Evolutionary conservation across 1,140 invertebrate species (phyloP).

Genomic region (Mesaphorura yosii): DNA sequence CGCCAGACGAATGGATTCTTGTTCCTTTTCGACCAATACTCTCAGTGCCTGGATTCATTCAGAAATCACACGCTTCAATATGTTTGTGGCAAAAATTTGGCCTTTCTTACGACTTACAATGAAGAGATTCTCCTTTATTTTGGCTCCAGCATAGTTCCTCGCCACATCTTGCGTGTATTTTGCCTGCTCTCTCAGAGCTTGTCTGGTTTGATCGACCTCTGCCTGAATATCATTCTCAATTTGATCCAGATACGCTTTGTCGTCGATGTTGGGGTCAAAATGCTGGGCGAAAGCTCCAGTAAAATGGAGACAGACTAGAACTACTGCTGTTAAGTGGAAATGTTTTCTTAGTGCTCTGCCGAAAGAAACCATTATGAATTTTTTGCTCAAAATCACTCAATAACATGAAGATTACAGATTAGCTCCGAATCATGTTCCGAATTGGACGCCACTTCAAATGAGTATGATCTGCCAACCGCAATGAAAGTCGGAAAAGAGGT

Average conservation of each 20-base stretch:
- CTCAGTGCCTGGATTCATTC: constrained; percentile 14
- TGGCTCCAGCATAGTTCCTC: constrained; percentile 20
- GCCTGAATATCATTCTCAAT: constrained; percentile 11
- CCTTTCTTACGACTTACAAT: constrained; percentile 10
- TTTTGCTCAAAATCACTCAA: no score
- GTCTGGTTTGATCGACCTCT: constrained; percentile 13
- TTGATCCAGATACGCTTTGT: constrained; percentile 19
- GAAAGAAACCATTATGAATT: no score
- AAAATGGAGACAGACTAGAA: no score
- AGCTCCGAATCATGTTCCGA: no score
- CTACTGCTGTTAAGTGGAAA: no score
- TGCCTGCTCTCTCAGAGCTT: constrained; percentile 13
- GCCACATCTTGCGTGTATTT: constrained; percentile 15
- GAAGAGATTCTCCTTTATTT: constrained; percentile 28
- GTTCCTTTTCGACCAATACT: constrained; percentile 22
- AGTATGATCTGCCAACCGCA: no score
- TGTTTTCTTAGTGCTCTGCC: no score
- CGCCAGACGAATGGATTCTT: constrained; percentile 1
- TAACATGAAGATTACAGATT: no score
- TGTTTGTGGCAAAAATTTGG: not conserved
- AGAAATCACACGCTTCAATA: not conserved
- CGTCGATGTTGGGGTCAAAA: constrained; percentile 24
- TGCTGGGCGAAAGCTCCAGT: constrained; percentile 4
- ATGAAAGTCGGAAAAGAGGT: no score
- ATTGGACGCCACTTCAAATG: no score